Percentiles rank a stretch among this genome's conserved stretches.
These are phyloP conservation scores for Psilanteris sp. DNA, from an alignment of 1,140 invertebrate species.

Conservation along the genomic window DNA sequence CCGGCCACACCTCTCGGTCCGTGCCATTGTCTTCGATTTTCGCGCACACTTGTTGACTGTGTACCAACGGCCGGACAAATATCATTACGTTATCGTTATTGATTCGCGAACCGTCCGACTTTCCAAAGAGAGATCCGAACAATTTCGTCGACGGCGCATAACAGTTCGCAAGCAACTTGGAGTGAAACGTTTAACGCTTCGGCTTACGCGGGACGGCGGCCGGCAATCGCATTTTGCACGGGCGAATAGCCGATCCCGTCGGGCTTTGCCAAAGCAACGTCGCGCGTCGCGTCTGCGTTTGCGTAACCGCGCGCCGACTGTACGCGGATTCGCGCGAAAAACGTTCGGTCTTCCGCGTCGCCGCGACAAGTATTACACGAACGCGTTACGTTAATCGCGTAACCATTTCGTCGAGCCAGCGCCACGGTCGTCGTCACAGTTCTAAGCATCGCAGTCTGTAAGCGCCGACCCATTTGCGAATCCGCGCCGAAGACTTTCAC, in stretches of 20 bases:
- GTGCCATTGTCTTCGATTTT: slow-evolving; percentile 27
- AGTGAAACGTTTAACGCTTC: slow-evolving; percentile 22
- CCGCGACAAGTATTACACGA: no score
- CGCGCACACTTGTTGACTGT: slow-evolving; percentile 10
- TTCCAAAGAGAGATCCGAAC: slow-evolving; percentile 26
- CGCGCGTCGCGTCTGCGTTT: no score
- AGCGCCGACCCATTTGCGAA: slow-evolving; percentile 54
- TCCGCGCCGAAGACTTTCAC: slow-evolving; percentile 75
- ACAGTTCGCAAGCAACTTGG: slow-evolving; percentile 26
- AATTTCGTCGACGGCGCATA: slow-evolving; percentile 17
- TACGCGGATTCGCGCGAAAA: no score
- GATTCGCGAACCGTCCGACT: slow-evolving; percentile 19
- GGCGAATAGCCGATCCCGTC: no score
- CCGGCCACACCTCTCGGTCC: not conserved
- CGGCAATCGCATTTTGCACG: no score
- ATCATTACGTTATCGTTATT: slow-evolving; percentile 16
- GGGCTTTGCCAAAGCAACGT: no score
- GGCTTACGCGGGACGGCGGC: no score
- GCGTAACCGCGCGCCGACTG: no score
- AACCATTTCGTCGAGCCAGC: slow-evolving; percentile 20
- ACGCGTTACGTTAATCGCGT: slow-evolving; percentile 7
- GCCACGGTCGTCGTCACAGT: slow-evolving; percentile 24
- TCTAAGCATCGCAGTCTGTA: slow-evolving; percentile 33
- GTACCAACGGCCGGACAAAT: slow-evolving; percentile 16
- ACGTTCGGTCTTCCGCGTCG: no score